These are phyloP conservation scores for Drosophila picticornis DNA, from an alignment of 2,888 invertebrate species.

Conservation along the genomic window DNA sequence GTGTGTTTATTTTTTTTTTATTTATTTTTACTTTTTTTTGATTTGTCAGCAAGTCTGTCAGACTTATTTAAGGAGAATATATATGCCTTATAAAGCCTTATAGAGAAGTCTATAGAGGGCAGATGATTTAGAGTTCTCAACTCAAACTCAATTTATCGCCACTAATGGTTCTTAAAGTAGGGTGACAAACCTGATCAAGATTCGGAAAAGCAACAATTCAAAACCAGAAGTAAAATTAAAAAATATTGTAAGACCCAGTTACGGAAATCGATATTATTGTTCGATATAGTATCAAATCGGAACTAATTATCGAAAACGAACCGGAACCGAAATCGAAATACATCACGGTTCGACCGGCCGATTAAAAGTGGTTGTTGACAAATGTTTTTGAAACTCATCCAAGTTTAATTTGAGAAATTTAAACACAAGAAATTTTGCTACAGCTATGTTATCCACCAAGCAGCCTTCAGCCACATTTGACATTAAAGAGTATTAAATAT, in stretches of 20 bases:
- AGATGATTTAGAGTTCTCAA: background rate
- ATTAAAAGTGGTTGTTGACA: background rate
- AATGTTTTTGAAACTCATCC: background rate
- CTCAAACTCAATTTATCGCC: background rate
- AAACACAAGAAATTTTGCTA: background rate
- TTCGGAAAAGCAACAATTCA: too few relatives aligned
- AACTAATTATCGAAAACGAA: too few relatives aligned
- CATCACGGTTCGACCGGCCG: background rate
- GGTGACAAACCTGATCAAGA: background rate
- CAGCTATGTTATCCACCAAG: background rate
- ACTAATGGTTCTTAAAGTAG: background rate
- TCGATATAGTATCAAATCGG: too few relatives aligned
- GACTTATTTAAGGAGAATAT: background rate
- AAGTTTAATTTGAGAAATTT: background rate
- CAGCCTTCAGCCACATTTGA: background rate
- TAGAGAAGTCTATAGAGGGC: background rate
- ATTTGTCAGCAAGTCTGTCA: background rate
- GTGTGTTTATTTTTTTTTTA: background rate
- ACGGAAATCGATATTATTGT: too few relatives aligned
- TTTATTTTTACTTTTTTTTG: background rate
- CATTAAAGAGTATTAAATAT: constrained; percentile 3
- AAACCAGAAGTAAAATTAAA: too few relatives aligned
- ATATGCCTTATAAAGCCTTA: background rate
- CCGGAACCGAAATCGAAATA: too few relatives aligned
- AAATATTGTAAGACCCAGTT: too few relatives aligned